A percentile compares a stretch with the other conserved stretches of the same genome.
These are phyloP conservation scores for Ondatra zibethicus DNA, from an alignment of 2,113 vertebrate genomes.

Conservation along the genomic window DNA sequence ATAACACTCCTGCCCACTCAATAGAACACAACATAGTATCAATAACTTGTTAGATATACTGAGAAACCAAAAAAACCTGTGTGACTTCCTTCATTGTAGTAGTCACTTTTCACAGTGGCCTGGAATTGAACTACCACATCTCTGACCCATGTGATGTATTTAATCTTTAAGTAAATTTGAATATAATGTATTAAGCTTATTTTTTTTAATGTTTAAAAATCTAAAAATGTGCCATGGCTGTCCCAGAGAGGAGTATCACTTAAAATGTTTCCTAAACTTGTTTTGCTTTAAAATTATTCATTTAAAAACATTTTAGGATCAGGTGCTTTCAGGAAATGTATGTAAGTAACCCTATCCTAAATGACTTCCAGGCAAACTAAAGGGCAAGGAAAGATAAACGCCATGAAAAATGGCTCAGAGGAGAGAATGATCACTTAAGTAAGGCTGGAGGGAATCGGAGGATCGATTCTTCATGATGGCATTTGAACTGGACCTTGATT, in stretches of 20 bases:
- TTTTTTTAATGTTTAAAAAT: constrained; percentile 30
- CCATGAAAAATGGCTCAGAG: neutral
- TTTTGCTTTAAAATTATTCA: neutral
- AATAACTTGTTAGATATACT: neutral
- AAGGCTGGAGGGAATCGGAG: neutral
- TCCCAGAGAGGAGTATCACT: neutral
- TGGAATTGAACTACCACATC: neutral
- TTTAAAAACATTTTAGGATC: neutral
- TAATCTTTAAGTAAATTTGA: neutral
- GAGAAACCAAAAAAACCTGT: neutral
- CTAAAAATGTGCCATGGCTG: neutral
- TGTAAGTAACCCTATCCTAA: neutral
- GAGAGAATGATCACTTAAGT: neutral
- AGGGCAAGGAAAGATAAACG: neutral
- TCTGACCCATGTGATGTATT: neutral
- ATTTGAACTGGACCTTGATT: neutral
- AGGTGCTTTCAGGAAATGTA: neutral
- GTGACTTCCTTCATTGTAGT: neutral
- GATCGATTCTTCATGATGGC: neutral
- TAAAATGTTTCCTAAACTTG: constrained; percentile 4
- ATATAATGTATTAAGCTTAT: neutral
- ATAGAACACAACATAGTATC: neutral
- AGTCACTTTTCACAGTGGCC: neutral
- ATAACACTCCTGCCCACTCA: neutral
- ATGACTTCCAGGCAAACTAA: neutral